A percentile compares a stretch with the other conserved stretches of the same genome.
phyloP scores from a whole-genome alignment of 2,113 vertebrate species.

The Chionodraco myersi region DNA sequence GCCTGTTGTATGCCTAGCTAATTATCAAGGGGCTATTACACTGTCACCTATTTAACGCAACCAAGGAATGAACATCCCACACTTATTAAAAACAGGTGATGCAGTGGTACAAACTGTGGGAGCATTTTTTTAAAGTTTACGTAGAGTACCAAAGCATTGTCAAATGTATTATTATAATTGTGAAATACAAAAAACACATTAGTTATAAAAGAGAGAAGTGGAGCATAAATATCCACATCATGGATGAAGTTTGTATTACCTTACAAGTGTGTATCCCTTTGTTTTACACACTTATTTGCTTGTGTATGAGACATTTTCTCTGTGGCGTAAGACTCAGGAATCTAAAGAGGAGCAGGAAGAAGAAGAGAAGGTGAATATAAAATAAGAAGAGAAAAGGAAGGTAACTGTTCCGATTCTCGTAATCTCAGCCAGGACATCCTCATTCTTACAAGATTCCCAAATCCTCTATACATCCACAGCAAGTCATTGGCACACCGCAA shows the following conservation, averaged over 20 bases:
- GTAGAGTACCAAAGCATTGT: too few species aligned
- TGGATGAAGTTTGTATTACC: constrained; percentile 4
- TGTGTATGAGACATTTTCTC: neutral
- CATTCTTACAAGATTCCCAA: constrained; percentile 55
- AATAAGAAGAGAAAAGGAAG: constrained; percentile 21
- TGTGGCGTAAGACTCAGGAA: neutral
- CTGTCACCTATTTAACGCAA: neutral
- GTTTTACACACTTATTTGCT: neutral
- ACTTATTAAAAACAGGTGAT: neutral
- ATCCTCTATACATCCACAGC: constrained; percentile 50
- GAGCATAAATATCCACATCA: neutral
- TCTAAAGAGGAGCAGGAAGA: neutral
- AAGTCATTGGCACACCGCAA: constrained; percentile 8
- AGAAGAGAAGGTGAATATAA: neutral
- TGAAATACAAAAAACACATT: neutral
- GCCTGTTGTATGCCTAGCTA: neutral
- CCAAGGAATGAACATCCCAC: too few species aligned
- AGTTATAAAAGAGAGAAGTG: neutral
- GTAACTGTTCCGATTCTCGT: constrained; percentile 33
- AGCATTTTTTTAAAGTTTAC: neutral
- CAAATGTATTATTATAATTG: neutral
- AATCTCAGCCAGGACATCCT: constrained; percentile 42
- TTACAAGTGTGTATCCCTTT: neutral
- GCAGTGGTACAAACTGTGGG: neutral
- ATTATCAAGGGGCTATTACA: constrained; percentile 24